Evolutionary conservation across 1,140 invertebrate genomes (phyloP), one percentile per base, ranked within the genome.

Genomic region (Drosophila nebulosa): DNA sequence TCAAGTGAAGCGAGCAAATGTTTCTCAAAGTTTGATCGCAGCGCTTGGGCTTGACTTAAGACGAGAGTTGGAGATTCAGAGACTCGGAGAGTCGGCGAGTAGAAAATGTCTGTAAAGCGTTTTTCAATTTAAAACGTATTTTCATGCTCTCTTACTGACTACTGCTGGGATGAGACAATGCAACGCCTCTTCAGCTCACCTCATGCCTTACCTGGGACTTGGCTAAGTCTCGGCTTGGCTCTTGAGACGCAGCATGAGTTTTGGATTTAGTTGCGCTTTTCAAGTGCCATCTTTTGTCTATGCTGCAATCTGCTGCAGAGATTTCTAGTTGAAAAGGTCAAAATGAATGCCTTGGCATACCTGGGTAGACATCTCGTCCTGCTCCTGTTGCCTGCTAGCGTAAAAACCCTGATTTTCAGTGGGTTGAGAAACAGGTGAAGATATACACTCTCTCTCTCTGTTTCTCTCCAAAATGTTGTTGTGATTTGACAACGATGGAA

Each of bases 111-210:
- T 18, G 62, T 26, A 69, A 76, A 84, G 80, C 69, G 77, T 39
- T 85, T 85, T 85, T 85, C 74, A 84, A 84, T 84, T 79, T 78
- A 65, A 86, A 85, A 71, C 39, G 81, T 85, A 85, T 78, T 86
- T 86, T 79, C 80, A 79, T 84, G 80, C 64, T 66, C 52, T 39
- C 39, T 1, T 1, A 5, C 36, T 7, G 69, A 52, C 73, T 51
- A 74, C 51, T 55, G 36, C 51, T 56, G 26, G 51, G 64, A 50
- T 58, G 35, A 80, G 77, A 85, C 79, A 84, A 84, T 84, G 79
- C 64, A 84, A 76, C 80, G 79, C 79, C 80, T 84, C 76, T 84
- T 46, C 39, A 46, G 16, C 16, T 7, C 9, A 4, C 16, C 16
- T 46, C 39, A 75, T n/a, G n/a, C 68, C 76, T 69, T 72, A 21